A percentile compares a stretch with the other conserved stretches of the same genome.
phyloP scores from a whole-genome alignment of 64 coral and sea anemone species.

The Porites lutea region DNA sequence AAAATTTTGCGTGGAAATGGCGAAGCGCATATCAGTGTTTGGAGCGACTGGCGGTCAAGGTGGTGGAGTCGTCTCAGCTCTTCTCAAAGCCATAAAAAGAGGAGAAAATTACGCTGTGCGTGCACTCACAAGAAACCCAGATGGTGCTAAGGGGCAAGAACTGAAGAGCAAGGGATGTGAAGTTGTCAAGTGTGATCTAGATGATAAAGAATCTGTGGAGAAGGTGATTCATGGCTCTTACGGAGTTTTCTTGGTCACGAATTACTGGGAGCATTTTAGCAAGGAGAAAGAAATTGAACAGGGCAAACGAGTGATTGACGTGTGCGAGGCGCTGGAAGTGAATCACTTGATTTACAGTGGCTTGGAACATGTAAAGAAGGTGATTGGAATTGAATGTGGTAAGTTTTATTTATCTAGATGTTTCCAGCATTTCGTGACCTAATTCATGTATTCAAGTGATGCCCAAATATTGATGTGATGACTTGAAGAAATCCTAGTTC shows the following conservation, averaged over 20 bases:
- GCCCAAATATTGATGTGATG: too few species aligned
- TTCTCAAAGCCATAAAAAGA: conserved; percentile 18
- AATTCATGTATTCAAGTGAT: too few species aligned
- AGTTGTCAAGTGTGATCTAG: conserved; percentile 47
- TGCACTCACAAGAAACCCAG: conserved; percentile 66
- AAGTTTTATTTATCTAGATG: not conserved
- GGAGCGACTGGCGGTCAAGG: conserved; percentile 79
- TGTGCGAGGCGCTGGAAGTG: conserved; percentile 63
- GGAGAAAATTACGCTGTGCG: conserved; percentile 47
- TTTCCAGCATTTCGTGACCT: not conserved
- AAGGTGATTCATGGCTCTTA: conserved; percentile 68
- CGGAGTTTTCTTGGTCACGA: conserved; percentile 79
- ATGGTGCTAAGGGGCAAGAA: conserved; percentile 50
- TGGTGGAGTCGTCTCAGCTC: conserved; percentile 57
- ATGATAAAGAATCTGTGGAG: conserved; percentile 52
- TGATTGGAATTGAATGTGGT: conserved; percentile 73
- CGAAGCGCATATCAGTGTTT: conserved; percentile 70
- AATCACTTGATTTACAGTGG: conserved; percentile 88
- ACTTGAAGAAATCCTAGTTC: too few species aligned
- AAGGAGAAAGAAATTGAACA: conserved; percentile 72
- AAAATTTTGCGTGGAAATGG: conserved; percentile 4
- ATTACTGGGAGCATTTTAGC: conserved; percentile 78
- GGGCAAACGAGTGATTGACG: conserved; percentile 74
- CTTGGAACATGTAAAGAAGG: conserved; percentile 79
- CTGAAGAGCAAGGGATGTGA: conserved; percentile 68